Evolutionary conservation across 2,888 invertebrate species (phyloP).

Genomic region (Siphonodentalium dalli): DNA sequence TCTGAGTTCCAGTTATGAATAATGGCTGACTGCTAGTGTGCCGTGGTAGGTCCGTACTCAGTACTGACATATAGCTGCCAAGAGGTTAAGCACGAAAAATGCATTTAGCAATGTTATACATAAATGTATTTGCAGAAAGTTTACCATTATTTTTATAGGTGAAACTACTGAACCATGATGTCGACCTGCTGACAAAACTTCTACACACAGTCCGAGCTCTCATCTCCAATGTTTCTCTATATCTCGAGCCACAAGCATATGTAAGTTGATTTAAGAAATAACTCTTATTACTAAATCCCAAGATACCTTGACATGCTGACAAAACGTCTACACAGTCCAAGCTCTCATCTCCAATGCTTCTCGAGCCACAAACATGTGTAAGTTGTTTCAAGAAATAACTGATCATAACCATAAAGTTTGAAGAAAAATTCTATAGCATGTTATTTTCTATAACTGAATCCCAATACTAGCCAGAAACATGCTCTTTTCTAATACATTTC

Average conservation of each 20-base stretch:
- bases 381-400: conserved; percentile 36
- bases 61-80: no score
- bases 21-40: no score
- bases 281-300: no score
- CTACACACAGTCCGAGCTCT: conserved; percentile 59
- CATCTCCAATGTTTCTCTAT: conserved; percentile 53
- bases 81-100: no score
- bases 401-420: no score
- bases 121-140: background rate
- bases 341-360: conserved; percentile 54
- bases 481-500: no score
- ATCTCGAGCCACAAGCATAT: conserved; percentile 59
- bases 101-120: background rate
- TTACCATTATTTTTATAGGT: conserved; percentile 41
- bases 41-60: no score
- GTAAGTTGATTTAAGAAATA: conserved; percentile 47
- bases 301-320: conserved; percentile 59
- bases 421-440: no score
- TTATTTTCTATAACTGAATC: no score
- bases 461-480: no score
- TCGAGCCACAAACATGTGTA: conserved; percentile 62
- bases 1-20: no score
- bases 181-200: conserved; percentile 59
- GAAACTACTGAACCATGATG: conserved; percentile 60
- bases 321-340: conserved; percentile 58